Evolutionary conservation across 1,140 invertebrate genomes (phyloP), one percentile per base, ranked within the genome.

Genomic region (Neoseiulus cucumeris): DNA sequence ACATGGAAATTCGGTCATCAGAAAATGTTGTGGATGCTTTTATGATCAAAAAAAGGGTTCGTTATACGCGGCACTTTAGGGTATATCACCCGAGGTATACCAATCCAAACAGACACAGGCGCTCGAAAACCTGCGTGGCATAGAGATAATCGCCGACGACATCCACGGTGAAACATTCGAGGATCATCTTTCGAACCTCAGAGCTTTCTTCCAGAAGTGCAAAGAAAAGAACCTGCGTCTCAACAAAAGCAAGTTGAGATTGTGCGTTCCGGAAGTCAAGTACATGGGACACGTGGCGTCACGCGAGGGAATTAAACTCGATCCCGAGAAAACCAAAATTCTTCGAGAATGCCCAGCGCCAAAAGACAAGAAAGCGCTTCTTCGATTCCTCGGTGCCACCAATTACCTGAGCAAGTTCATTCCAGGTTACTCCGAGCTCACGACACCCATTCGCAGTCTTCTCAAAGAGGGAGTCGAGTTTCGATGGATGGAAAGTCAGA

Each of bases 321-420:
- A n/a, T n/a, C n/a, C n/a, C n/a, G n/a, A n/a, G n/a, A n/a, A n/a
- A n/a, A n/a, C n/a, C n/a, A n/a, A n/a, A n/a, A n/a, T n/a, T n/a
- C n/a, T n/a, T n/a, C n/a, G n/a, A n/a, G n/a, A n/a, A n/a, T n/a
- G n/a, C n/a, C n/a, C n/a, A n/a, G n/a, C n/a, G n/a, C n/a, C n/a
- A n/a, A n/a, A n/a, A n/a, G n/a, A n/a, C n/a, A n/a, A n/a, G n/a
- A n/a, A 72, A 66, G 70, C 72, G 45, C 14, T 76, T 33, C 64
- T 72, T 67, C 66, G 69, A 42, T 72, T 75, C 22, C 45, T 77
- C 22, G 74, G 72, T 30, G 70, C 76, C 64, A 66, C 75, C 0
- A 77, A 69, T n/a, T 77, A 78, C 67, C 59, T 77, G n/a, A 47
- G 65, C 17, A 75, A 71, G 68, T 75, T 72, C 64, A 47, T 70